Percentiles rank a stretch among this genome's conserved stretches.
These are phyloP conservation scores for Cheilosia impressa DNA, from an alignment of 2,888 invertebrate species.

Conservation along the genomic window DNA sequence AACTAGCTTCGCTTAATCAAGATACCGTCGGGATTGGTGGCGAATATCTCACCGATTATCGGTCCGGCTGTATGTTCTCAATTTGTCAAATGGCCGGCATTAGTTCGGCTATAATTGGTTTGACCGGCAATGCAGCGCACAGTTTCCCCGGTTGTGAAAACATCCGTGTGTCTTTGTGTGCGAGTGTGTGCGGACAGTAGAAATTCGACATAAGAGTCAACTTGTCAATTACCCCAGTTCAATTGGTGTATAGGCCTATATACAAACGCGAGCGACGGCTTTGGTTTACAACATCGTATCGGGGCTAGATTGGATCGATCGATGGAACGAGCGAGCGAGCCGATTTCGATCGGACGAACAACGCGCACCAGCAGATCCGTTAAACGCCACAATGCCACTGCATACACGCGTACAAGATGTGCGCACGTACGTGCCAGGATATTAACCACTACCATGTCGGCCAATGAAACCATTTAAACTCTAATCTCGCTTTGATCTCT, in stretches of 20 bases:
- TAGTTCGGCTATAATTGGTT: slow-evolving; percentile 68
- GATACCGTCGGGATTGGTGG: slow-evolving; percentile 72
- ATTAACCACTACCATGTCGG: slow-evolving; percentile 39
- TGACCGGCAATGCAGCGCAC: slow-evolving; percentile 44
- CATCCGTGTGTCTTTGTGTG: not conserved
- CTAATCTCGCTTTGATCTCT: slow-evolving; percentile 71
- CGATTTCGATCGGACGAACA: slow-evolving; percentile 49
- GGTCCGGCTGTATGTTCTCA: slow-evolving; percentile 60
- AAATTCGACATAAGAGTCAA: slow-evolving; percentile 64
- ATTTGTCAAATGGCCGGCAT: slow-evolving; percentile 73
- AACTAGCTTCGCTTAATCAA: slow-evolving; percentile 60
- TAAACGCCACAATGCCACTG: slow-evolving; percentile 47
- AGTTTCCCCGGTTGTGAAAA: slow-evolving; percentile 55
- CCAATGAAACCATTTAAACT: slow-evolving; percentile 68
- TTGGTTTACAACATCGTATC: slow-evolving; percentile 37
- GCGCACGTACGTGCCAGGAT: slow-evolving; percentile 58
- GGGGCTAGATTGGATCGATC: slow-evolving; percentile 29
- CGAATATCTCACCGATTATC: slow-evolving; percentile 72
- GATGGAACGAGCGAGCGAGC: slow-evolving; percentile 40
- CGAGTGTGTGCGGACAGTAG: slow-evolving; percentile 6
- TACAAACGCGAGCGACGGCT: slow-evolving; percentile 34
- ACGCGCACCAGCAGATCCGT: slow-evolving; percentile 40
- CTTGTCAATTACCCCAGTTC: slow-evolving; percentile 68
- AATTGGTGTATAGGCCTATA: slow-evolving; percentile 48
- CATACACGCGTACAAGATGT: slow-evolving; percentile 25